A percentile compares a stretch with the other conserved stretches of the same genome.
These are phyloP conservation scores for Micropterix aruncella DNA, from an alignment of 2,888 invertebrate species.

Conservation along the genomic window DNA sequence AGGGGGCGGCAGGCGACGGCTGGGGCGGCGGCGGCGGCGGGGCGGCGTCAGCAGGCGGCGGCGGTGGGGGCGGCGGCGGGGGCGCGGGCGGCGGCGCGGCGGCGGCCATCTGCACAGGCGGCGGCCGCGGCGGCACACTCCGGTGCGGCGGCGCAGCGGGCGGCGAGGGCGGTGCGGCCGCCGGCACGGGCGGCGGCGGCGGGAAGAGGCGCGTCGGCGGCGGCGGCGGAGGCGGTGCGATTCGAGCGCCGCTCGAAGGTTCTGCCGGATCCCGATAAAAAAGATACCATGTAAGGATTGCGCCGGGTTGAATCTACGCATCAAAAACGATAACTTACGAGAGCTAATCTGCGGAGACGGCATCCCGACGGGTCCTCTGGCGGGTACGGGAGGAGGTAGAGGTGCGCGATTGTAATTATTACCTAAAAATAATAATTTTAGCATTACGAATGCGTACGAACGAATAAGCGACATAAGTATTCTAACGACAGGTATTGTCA, in stretches of 20 bases:
- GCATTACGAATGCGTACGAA: too few species aligned
- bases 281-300: too few species aligned
- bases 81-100: slow-evolving; percentile 17
- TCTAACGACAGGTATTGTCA: too few species aligned
- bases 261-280: neutral
- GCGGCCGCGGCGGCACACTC: slow-evolving; percentile 15
- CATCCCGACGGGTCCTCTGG: too few species aligned
- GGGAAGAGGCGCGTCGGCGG: slow-evolving; percentile 3
- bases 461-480: too few species aligned
- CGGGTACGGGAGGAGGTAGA: too few species aligned
- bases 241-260: slow-evolving; percentile 8
- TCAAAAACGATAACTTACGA: too few species aligned
- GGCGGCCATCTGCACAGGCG: slow-evolving; percentile 10
- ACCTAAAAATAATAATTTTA: too few species aligned
- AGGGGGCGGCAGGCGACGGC: slow-evolving; percentile 15
- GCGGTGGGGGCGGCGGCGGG: slow-evolving; percentile 44
- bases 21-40: slow-evolving; percentile 21
- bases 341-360: too few species aligned
- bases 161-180: slow-evolving; percentile 22
- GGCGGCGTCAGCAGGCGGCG: slow-evolving; percentile 37
- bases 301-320: too few species aligned
- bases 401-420: too few species aligned
- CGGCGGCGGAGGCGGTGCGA: slow-evolving; percentile 14
- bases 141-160: slow-evolving; percentile 15
- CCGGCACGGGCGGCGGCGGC: slow-evolving; percentile 26